Evolutionary conservation across 2,797 vertebrate genomes (phyloP).

Genomic region (Anas flavirostris): DNA sequence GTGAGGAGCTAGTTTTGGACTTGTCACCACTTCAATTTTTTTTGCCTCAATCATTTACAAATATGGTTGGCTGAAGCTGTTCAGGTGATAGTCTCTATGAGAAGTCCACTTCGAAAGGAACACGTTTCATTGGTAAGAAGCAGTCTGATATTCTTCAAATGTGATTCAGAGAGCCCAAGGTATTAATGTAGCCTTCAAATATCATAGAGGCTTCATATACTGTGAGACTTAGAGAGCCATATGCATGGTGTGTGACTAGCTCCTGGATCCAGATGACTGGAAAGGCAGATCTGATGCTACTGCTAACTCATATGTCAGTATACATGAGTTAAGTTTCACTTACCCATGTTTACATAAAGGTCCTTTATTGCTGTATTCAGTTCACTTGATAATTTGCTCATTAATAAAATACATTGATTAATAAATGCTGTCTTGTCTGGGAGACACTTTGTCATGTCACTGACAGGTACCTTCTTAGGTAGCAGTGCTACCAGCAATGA

Average conservation of each 20-base stretch:
- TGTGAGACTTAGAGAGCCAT: background rate
- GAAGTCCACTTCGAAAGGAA: background rate
- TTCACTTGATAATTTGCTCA: background rate
- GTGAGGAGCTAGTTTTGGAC: background rate
- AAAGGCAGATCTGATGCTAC: background rate
- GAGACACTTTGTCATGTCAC: background rate
- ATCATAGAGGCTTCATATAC: background rate
- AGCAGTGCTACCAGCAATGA: background rate
- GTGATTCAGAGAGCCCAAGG: background rate
- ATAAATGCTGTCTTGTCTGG: background rate
- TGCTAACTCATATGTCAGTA: background rate
- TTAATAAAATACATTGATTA: background rate
- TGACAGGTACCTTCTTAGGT: background rate
- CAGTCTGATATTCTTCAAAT: background rate
- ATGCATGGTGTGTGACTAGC: background rate
- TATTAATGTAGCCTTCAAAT: background rate
- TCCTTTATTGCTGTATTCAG: background rate
- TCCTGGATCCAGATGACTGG: background rate
- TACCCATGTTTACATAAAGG: background rate
- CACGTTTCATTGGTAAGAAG: background rate
- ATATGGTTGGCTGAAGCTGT: background rate
- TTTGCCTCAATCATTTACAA: background rate
- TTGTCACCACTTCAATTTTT: background rate
- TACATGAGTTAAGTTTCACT: background rate
- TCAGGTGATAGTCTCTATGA: background rate